Evolutionary conservation across 2,888 invertebrate genomes (phyloP), one percentile per base, ranked within the genome.

Genomic region (Parnassius glacialis): DNA sequence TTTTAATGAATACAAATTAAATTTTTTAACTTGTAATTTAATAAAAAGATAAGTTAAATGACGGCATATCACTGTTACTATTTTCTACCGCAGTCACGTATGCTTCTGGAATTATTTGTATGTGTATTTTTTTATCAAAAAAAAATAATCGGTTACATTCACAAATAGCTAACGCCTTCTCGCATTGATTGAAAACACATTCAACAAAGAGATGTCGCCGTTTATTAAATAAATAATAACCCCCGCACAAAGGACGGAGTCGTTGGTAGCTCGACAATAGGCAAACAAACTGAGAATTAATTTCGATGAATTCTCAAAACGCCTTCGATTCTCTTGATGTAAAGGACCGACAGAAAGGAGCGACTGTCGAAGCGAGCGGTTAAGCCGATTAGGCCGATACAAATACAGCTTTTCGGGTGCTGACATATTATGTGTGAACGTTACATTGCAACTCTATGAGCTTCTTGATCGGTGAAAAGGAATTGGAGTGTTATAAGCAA

Each of bases 141-240:
- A 75, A 77, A 74, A 70, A 34, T 7, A 34, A 7, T 34, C 69
- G 63, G 44, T 65, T 64, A 64, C 63, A 48, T 64, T 64, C 60
- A 74, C 73, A 73, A 75, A 74, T 72, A 69, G 66, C 73, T 72
- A 78, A 79, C 78, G 79, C 81, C 78, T 84, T 71, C 78, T 70
- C 69, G 73, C 72, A 76, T 78, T 81, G 81, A 85, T 83, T 76
- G 80, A 78, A 72, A 70, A 81, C 79, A 75, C 77, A 76, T 78
- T 73, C 70, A 71, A 86, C 88, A 88, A 87, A 83, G 81, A 74
- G 67, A 71, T 77, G 80, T 84, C 78, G 75, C 78, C 83, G 84
- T 87, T 79, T 88, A 88, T 88, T 86, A 90, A 88, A 90, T 88
- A 89, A 90, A 90, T 87, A 90, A 87, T 83, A 84, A 84, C 83